A percentile compares a stretch with the other conserved stretches of the same genome.
phyloP scores from a whole-genome alignment of 1,140 invertebrate genomes.

The Drosophila biarmipes region DNA sequence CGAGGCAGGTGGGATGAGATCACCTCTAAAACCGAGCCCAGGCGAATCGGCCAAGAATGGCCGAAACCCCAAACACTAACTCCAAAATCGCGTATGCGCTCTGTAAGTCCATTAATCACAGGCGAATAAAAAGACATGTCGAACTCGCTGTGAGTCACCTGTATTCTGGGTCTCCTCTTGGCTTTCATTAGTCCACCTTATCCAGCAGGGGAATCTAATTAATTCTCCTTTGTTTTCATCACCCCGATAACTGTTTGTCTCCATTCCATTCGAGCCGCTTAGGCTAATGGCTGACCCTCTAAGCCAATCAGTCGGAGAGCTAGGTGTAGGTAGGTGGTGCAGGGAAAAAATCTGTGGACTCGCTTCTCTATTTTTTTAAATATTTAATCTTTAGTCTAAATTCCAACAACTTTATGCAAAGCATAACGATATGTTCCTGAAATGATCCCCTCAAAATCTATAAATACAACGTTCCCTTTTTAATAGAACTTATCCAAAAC shows the following conservation, averaged over 20 bases:
- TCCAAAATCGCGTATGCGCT: constrained; percentile 44
- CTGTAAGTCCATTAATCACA: constrained; percentile 77
- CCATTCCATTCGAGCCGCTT: constrained; percentile 42
- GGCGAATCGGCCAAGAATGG: constrained; percentile 25
- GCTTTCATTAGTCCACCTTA: constrained; percentile 46
- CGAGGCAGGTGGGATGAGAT: constrained; percentile 60
- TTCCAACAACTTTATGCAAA: neutral
- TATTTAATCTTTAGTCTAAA: neutral
- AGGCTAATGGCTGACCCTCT: constrained; percentile 31
- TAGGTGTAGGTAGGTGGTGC: neutral
- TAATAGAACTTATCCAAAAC: no score
- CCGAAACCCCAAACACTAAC: constrained; percentile 47
- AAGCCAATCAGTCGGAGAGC: constrained; percentile 3
- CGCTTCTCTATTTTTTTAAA: neutral
- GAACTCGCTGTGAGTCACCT: constrained; percentile 45
- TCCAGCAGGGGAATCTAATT: constrained; percentile 52
- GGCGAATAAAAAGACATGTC: constrained; percentile 46
- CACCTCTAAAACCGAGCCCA: constrained; percentile 59
- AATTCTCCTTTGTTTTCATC: constrained; percentile 52
- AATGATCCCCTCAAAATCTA: no score
- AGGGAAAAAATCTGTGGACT: neutral
- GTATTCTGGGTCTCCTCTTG: constrained; percentile 23
- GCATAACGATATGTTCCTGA: no score
- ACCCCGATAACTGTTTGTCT: constrained; percentile 44
- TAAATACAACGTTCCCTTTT: no score